phyloP scores from a whole-genome alignment of 2,797 vertebrate genomes.

The Valencia hispanica region DNA sequence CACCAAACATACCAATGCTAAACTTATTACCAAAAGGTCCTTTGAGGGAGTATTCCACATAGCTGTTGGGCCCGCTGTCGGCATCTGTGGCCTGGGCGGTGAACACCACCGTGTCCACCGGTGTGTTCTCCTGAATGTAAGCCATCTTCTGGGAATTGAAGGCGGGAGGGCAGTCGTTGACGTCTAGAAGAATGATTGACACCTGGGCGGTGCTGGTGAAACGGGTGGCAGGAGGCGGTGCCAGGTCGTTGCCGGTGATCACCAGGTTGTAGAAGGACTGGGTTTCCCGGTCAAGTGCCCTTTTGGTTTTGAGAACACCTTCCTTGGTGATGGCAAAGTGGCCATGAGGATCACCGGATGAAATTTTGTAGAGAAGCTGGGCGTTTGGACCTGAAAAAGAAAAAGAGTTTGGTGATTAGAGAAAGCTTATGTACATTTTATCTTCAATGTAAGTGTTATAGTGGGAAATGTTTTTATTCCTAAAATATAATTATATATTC shows the following conservation, averaged over 20 bases:
- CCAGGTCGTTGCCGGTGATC: constrained; percentile 89
- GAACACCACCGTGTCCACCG: constrained; percentile 91
- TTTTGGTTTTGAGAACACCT: constrained; percentile 84
- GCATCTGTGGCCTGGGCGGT: constrained; percentile 87
- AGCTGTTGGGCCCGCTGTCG: constrained; percentile 97
- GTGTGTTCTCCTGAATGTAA: constrained; percentile 93
- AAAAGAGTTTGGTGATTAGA: background rate
- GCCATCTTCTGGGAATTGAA: constrained; percentile 91
- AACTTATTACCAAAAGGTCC: constrained; percentile 86
- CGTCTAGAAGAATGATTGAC: constrained; percentile 93
- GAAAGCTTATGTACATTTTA: background rate
- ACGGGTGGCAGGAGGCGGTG: constrained; percentile 76
- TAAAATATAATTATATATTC: no score
- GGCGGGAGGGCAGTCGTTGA: constrained; percentile 91
- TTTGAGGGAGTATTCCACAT: constrained; percentile 92
- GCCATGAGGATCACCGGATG: constrained; percentile 88
- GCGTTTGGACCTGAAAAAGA: constrained; percentile 87
- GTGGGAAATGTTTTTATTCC: background rate
- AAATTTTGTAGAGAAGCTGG: constrained; percentile 87
- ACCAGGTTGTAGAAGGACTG: constrained; percentile 97
- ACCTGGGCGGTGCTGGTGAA: constrained; percentile 94
- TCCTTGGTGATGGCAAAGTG: constrained; percentile 85
- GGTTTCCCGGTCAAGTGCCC: constrained; percentile 88
- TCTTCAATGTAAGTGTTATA: background rate
- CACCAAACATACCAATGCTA: constrained; percentile 89